phyloP scores from a whole-genome alignment of 2,113 vertebrate species.

The Motacilla alba region DNA sequence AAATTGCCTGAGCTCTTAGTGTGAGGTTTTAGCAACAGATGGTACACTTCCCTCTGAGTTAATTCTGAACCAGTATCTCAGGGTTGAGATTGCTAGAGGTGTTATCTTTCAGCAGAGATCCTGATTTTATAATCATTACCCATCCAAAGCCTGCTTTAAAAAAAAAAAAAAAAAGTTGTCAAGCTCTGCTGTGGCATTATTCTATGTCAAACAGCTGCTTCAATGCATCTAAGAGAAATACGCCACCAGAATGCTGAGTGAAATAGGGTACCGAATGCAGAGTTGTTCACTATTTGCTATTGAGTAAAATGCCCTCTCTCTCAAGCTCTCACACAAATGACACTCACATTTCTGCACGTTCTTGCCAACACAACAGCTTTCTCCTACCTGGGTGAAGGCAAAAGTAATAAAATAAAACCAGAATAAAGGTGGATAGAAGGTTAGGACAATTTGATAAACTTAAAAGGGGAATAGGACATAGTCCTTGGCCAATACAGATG shows the following conservation, averaged over 20 bases:
- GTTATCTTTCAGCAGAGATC: slow-evolving; percentile 31
- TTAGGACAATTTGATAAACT: neutral
- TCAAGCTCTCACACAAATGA: neutral
- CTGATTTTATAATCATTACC: slow-evolving; percentile 34
- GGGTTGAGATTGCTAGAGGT: slow-evolving; percentile 29
- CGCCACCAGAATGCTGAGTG: neutral
- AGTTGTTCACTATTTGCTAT: neutral
- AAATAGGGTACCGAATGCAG: neutral
- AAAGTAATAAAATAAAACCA: neutral
- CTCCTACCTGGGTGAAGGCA: neutral
- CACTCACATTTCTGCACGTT: neutral
- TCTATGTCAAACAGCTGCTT: slow-evolving; percentile 12
- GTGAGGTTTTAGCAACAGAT: slow-evolving; percentile 49
- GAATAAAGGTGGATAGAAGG: neutral
- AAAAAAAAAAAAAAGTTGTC: slow-evolving; percentile 6
- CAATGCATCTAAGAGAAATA: neutral
- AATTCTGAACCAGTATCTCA: slow-evolving; percentile 30
- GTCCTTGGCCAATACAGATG: neutral
- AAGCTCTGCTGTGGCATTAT: neutral
- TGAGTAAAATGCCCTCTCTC: neutral
- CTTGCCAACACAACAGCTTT: neutral
- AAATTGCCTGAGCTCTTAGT: slow-evolving; percentile 10
- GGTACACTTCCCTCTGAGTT: slow-evolving; percentile 36
- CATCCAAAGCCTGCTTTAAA: slow-evolving; percentile 2
- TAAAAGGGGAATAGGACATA: neutral